These are phyloP conservation scores for Eudasyphora cyanicolor DNA, from an alignment of 2,888 invertebrate species.

Conservation along the genomic window DNA sequence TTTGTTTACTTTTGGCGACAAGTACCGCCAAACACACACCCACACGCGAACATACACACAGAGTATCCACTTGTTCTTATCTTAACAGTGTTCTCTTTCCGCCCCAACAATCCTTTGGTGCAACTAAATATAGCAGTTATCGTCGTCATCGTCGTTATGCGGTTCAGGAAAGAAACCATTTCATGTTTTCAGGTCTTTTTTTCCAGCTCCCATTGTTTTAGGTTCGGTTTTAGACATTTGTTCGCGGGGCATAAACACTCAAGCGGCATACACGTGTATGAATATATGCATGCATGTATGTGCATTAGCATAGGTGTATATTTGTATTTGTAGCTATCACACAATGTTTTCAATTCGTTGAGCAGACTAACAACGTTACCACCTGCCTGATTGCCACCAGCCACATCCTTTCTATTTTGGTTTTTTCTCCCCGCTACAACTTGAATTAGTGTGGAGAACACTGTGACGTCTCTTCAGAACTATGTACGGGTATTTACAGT, in stretches of 20 bases:
- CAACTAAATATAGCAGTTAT: slow-evolving; percentile 15
- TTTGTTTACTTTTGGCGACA: slow-evolving; percentile 20
- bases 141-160: background rate
- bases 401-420: slow-evolving; percentile 1
- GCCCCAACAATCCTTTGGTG: background rate
- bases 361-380: slow-evolving; percentile 24
- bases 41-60: background rate
- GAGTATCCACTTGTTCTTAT: background rate
- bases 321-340: slow-evolving; percentile 13
- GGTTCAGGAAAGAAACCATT: background rate
- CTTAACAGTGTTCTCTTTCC: background rate
- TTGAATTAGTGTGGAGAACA: background rate
- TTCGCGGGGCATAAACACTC: background rate
- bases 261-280: background rate
- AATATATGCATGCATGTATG: background rate
- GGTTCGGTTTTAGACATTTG: background rate
- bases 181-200: slow-evolving; percentile 10
- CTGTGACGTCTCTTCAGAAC: background rate
- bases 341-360: slow-evolving; percentile 16
- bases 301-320: background rate
- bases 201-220: slow-evolving; percentile 15
- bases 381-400: background rate
- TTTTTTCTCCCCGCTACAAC: background rate
- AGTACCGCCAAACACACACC: background rate
- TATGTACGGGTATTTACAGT: background rate